Base-by-base conservation (phyloP, 2,113 vertebrate genomes). In the Microcebus griseorufus region DNA sequence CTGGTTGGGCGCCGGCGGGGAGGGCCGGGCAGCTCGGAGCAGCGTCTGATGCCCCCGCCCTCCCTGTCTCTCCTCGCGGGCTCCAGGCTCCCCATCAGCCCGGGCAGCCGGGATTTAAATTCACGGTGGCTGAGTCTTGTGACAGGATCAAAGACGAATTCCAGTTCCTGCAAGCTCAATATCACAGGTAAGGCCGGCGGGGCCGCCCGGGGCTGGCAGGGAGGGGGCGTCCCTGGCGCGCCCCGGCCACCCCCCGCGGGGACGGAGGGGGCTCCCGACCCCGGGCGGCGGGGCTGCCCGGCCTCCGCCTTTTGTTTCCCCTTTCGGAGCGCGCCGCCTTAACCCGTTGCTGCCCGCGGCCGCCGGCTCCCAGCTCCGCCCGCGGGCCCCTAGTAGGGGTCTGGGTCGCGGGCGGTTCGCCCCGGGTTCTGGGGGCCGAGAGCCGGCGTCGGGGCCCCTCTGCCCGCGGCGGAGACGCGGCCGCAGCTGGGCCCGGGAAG, bases 131-230 rank as follows among this genome's bases (percentile, higher is more conserved):
- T 6, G 99, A 99, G 97, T 99, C 99, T 69, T 99, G 99, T 51
- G 99, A 99, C 97, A 96, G 99, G 98, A 99, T 99, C 98, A 99
- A 99, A 99, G 99, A 99, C 94, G 99, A 99, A 97, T 99, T 99
- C 98, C 99, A 99, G 99, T 99, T 99, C 95, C 98, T 99, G 96
- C 99, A 99, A 98, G 99, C 99, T 88, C 99, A 99, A 93, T 99
- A 99, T 98, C 99, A 99, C 99, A 99, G 99, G 99, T 99, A 98
- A 99, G 96, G 81, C 60, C 18, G 25, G 48, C n/a, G 72, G 72
- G 92, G 97, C 88, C 45, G 37, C 73, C 2, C 2, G 34, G 76
- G 69, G 83, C 39, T 29, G 95, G 48, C 27, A 27, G 64, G 90
- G 81, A 81, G 96, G 78, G 67, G 67, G 69, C 39, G 27, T 51